phyloP scores from a whole-genome alignment of 2,113 vertebrate species.

The Mustela nigripes region DNA sequence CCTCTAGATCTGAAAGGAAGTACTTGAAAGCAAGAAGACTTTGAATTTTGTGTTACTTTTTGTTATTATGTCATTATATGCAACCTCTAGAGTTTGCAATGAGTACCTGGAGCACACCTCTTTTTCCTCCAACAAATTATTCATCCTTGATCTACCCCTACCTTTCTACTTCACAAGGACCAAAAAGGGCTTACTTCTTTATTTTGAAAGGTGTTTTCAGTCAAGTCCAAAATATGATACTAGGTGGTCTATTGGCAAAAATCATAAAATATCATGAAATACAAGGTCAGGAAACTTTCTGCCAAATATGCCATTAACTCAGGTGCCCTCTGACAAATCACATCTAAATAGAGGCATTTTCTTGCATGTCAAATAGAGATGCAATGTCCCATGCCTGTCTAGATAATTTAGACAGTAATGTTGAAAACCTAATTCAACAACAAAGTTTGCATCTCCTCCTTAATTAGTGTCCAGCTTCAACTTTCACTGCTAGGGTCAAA shows the following conservation, averaged over 20 bases:
- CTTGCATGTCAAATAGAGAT: background rate
- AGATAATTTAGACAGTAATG: background rate
- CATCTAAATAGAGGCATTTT: background rate
- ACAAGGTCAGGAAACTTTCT: background rate
- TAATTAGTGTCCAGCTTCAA: background rate
- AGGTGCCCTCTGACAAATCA: background rate
- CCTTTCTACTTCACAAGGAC: background rate
- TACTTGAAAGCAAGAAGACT: slow-evolving; percentile 6
- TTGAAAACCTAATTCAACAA: background rate
- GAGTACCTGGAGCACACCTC: too few species aligned
- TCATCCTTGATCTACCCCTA: background rate
- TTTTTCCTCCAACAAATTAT: background rate
- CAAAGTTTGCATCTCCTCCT: background rate
- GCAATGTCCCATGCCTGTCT: background rate
- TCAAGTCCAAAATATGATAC: background rate
- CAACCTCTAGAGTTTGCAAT: background rate
- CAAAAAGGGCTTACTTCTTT: background rate
- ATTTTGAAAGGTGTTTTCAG: slow-evolving; percentile 26
- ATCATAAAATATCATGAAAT: background rate
- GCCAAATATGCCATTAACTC: background rate
- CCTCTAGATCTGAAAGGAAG: background rate
- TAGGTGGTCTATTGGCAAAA: background rate
- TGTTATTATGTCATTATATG: background rate
- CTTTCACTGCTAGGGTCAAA: background rate
- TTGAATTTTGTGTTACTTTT: background rate